Evolutionary conservation across 2,113 vertebrate species (phyloP), one percentile per base, ranked within the genome.

Genomic region (Embiotoca jacksoni): DNA sequence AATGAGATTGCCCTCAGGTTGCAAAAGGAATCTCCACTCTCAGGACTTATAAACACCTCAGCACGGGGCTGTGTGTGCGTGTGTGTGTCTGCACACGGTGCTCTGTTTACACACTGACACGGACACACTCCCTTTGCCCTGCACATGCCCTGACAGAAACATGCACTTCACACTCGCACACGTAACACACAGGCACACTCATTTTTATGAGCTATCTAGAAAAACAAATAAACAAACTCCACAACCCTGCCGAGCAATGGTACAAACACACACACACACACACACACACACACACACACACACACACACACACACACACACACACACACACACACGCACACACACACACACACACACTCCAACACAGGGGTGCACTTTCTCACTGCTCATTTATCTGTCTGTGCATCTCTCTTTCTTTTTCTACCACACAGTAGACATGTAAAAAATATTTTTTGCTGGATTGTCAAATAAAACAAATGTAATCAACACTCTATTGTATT

Each of bases 191-290:
- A 9, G 23, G 44, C 66, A 67, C 44, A 35, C 65, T 32, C 37
- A 78, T 64, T 57, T 86, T 88, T 82, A 83, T 89, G 75, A 85
- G 81, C 53, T 62, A 65, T 74, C 67, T 81, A 57, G 39, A 75
- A 90, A 93, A 89, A 79, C 78, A 92, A 90, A 92, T 81, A 84
- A 87, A 90, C 81, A 91, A 88, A 85, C 73, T 66, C 49, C 57
- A 68, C 41, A 89, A 44, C 75, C 63, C 61, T 60, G 49, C 73
- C 23, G 41, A 58, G 72, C 60, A 76, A 58, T 23, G 10, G 55
- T 9, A 11, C 44, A 46, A 9, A 7, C n/a, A 52, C 3, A 5
- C 7, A 46, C 30, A 60, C 68, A 54, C 55, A 58, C 50, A 66
- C 61, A 66, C 46, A 4, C 58, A 16, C 36, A 61, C 66, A 53